Percentiles rank a stretch among this genome's conserved stretches.
phyloP scores from a whole-genome alignment of 2,113 vertebrate genomes.

The Leptodactylus fuscus region DNA sequence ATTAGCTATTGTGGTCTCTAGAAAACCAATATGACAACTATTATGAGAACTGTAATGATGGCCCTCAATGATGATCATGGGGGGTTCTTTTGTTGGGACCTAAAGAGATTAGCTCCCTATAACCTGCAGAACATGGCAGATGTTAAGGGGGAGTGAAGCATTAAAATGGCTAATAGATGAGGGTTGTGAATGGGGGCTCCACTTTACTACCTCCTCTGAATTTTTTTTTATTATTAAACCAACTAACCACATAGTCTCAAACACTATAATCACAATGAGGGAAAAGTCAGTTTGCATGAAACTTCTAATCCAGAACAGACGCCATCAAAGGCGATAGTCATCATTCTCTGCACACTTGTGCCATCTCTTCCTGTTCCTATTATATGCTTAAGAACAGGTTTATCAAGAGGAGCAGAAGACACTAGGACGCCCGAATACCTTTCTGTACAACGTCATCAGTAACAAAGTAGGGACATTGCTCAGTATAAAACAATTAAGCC shows the following conservation, averaged over 20 bases:
- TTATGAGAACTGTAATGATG: too few species aligned
- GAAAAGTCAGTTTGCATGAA: too few species aligned
- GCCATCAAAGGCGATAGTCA: background rate
- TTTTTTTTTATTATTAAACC: too few species aligned
- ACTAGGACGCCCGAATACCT: background rate
- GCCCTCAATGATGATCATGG: too few species aligned
- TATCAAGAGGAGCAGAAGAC: background rate
- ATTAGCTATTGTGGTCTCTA: too few species aligned
- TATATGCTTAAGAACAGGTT: constrained; percentile 21
- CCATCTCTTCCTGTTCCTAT: background rate
- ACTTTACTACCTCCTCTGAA: background rate
- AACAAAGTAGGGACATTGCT: background rate
- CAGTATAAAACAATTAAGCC: background rate
- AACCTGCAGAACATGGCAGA: too few species aligned
- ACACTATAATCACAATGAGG: background rate
- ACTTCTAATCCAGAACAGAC: background rate
- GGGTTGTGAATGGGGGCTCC: too few species aligned
- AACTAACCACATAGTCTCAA: background rate
- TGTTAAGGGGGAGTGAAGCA: too few species aligned
- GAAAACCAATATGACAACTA: too few species aligned
- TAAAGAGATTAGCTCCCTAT: too few species aligned
- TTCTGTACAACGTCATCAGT: background rate
- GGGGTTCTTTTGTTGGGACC: too few species aligned
- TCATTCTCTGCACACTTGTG: background rate
- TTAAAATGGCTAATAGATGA: too few species aligned